These are phyloP conservation scores for Heteropelma amictum DNA, from an alignment of 2,888 invertebrate species.

Conservation along the genomic window DNA sequence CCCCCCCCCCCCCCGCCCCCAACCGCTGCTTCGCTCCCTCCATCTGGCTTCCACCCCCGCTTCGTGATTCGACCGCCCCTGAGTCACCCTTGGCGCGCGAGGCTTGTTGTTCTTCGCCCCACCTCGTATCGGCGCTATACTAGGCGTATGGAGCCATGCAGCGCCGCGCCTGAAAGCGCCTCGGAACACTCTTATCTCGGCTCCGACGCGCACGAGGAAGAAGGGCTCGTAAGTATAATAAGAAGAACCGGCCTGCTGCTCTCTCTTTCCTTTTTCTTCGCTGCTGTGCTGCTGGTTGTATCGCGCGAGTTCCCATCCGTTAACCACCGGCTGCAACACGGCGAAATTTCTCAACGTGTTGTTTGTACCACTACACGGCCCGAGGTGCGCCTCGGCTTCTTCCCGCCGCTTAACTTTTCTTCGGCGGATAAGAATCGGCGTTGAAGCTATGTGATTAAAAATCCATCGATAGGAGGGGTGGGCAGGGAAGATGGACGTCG, in stretches of 20 bases:
- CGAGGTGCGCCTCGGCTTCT: too few species aligned
- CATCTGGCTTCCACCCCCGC: constrained; percentile 73
- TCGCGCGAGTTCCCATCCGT: not conserved
- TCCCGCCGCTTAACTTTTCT: too few species aligned
- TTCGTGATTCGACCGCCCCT: constrained; percentile 56
- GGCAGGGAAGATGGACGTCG: not conserved
- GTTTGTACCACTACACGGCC: too few species aligned
- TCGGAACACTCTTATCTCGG: constrained; percentile 50
- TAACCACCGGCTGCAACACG: constrained; percentile 1
- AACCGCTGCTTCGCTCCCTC: constrained; percentile 65
- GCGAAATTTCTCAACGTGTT: constrained; percentile 41
- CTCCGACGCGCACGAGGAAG: constrained; percentile 49
- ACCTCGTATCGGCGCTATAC: constrained; percentile 42
- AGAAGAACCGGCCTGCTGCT: too few species aligned
- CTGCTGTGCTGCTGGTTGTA: not conserved
- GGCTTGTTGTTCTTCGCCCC: too few species aligned
- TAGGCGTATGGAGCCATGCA: too few species aligned
- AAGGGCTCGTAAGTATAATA: constrained; percentile 39
- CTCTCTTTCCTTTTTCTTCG: constrained; percentile 8
- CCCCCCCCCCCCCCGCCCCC: constrained; percentile 66
- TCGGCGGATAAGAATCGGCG: too few species aligned
- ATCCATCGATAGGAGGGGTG: too few species aligned
- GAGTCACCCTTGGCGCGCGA: too few species aligned
- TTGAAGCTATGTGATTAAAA: too few species aligned
- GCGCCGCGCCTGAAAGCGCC: constrained; percentile 33